These are phyloP conservation scores for Cynodonichthys magdalenae DNA, from an alignment of 2,797 vertebrate species.

Conservation along the genomic window DNA sequence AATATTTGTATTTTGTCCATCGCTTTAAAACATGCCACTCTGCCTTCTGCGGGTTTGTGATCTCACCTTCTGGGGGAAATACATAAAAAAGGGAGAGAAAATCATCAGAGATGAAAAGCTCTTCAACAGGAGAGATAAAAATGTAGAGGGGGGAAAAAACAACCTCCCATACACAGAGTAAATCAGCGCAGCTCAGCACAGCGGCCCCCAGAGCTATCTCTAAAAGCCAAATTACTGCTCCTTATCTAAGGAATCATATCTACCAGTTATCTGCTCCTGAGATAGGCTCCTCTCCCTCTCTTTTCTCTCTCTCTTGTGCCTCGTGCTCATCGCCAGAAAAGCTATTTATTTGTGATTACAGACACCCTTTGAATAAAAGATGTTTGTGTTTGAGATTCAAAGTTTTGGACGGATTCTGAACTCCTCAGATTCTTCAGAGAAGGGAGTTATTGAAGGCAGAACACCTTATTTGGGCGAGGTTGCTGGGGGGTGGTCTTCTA, in stretches of 20 bases:
- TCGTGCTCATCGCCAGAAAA: slow-evolving; percentile 79
- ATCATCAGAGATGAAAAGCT: slow-evolving; percentile 87
- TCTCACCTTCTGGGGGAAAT: slow-evolving; percentile 94
- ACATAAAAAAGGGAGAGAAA: slow-evolving; percentile 89
- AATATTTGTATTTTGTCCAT: slow-evolving; percentile 99
- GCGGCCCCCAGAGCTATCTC: slow-evolving; percentile 92
- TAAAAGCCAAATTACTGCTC: slow-evolving; percentile 91
- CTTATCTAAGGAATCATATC: slow-evolving; percentile 98
- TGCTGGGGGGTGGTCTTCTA: slow-evolving; percentile 75
- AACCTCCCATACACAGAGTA: slow-evolving; percentile 81
- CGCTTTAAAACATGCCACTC: slow-evolving; percentile 93
- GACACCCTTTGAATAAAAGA: slow-evolving; percentile 82
- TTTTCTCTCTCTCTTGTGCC: slow-evolving; percentile 62
- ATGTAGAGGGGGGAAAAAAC: slow-evolving; percentile 74
- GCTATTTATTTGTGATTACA: slow-evolving; percentile 83
- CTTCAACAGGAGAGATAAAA: slow-evolving; percentile 90
- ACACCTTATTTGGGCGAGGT: slow-evolving; percentile 75
- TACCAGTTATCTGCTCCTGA: slow-evolving; percentile 88
- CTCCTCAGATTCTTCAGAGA: slow-evolving; percentile 73
- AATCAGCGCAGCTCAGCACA: slow-evolving; percentile 81
- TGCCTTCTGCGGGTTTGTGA: slow-evolving; percentile 85
- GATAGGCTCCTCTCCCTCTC: slow-evolving; percentile 70
- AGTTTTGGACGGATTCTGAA: slow-evolving; percentile 76
- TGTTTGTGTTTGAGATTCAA: slow-evolving; percentile 79
- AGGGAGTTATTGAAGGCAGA: slow-evolving; percentile 66